These are phyloP conservation scores for Bombus confusus DNA, from an alignment of 1,140 invertebrate genomes.

Conservation along the genomic window DNA sequence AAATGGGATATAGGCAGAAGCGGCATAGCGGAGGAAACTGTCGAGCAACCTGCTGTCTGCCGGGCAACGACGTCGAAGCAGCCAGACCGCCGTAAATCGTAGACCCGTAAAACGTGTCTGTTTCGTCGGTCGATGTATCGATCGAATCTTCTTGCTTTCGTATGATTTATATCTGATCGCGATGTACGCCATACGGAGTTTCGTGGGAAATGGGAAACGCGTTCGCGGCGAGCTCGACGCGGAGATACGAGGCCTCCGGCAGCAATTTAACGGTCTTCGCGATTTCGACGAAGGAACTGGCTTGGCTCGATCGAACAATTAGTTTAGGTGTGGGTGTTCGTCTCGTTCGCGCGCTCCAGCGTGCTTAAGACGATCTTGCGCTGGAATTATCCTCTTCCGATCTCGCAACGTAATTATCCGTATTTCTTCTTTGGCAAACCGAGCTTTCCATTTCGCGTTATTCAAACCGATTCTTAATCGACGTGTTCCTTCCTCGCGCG, in stretches of 20 bases:
- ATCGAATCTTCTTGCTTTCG: constrained; percentile 50
- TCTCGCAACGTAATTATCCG: not conserved
- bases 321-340: constrained; percentile 64
- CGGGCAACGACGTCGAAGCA: not conserved
- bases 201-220: constrained; percentile 38
- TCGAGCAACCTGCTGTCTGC: not conserved
- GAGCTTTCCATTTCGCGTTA: too few species aligned
- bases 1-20: not conserved
- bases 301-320: constrained; percentile 75
- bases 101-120: constrained; percentile 14
- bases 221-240: not conserved
- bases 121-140: not conserved
- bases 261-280: constrained; percentile 66
- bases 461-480: too few species aligned
- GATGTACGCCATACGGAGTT: constrained; percentile 20
- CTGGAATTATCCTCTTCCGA: not conserved
- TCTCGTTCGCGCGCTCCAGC: not conserved
- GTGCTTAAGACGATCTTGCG: not conserved
- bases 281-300: constrained; percentile 65
- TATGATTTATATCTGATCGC: constrained; percentile 55
- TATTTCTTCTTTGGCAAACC: too few species aligned
- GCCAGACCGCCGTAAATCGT: not conserved
- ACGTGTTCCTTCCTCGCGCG: too few species aligned
- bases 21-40: not conserved
- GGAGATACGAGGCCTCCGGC: not conserved